These are phyloP conservation scores for Eupithecia centaureata DNA, from an alignment of 2,888 invertebrate genomes.

Conservation along the genomic window DNA sequence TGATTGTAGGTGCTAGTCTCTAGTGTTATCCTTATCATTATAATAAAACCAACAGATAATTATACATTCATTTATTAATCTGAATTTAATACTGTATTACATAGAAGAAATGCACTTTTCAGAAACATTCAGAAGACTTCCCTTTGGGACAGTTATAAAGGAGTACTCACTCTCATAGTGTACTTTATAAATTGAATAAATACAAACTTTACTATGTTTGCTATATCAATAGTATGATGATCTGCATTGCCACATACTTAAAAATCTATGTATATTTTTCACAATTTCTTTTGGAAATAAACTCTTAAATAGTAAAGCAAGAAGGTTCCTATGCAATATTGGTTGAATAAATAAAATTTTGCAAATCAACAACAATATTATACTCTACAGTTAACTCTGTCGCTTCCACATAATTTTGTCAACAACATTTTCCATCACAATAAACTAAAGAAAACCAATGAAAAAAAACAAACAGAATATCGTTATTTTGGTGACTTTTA, in stretches of 20 bases:
- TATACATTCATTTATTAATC: constrained; percentile 84
- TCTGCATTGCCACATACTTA: constrained; percentile 85
- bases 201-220: constrained; percentile 67
- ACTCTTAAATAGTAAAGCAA: constrained; percentile 75
- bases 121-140: constrained; percentile 95
- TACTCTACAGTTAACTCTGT: constrained; percentile 72
- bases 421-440: constrained; percentile 82
- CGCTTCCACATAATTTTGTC: constrained; percentile 80
- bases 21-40: neutral
- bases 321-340: constrained; percentile 75
- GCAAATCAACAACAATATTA: constrained; percentile 81
- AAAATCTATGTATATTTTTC: constrained; percentile 84
- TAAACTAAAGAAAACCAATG: constrained; percentile 74
- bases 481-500: constrained; percentile 78
- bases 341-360: constrained; percentile 82
- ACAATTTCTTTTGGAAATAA: constrained; percentile 74
- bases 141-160: constrained; percentile 80
- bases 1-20: too few species aligned
- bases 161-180: constrained; percentile 66
- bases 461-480: constrained; percentile 69
- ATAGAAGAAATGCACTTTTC: constrained; percentile 95
- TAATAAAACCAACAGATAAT: constrained; percentile 48
- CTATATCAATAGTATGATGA: constrained; percentile 78
- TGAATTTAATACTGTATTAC: constrained; percentile 94
- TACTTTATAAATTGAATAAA: constrained; percentile 73